Base-by-base conservation (phyloP, 2,888 invertebrate genomes). In the Disparrhopalites patrizii region DNA sequence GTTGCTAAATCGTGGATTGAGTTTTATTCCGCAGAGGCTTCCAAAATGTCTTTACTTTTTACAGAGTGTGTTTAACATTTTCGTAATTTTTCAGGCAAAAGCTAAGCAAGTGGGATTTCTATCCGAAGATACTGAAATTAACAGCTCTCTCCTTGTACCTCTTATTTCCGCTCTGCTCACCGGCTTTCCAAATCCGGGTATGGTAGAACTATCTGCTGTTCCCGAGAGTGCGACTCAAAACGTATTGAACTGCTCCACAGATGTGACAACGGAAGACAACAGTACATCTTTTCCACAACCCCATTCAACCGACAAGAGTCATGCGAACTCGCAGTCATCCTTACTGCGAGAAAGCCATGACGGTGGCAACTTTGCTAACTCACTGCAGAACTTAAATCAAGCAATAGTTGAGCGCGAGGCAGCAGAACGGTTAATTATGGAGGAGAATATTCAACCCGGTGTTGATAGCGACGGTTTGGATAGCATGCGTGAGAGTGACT, bases 381-480 rank as follows among this genome's bases (percentile, higher is more conserved):
- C 74, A 3, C 52, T 74, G 4, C 70, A 71, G 54, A 71, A 68
- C 58, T 67, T 74, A 43, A 74, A 72, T 51, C 71, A 74, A 68
- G 74, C 74, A 20, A 74, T 74, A 55, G 47, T 72, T 55, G 73
- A 74, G 10, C 66, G 74, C 10, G 72, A 74, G 55, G 72, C 68
- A n/a, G 74, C 74, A 23, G 74, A 74, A 40, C 66, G 64, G 27
- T 28, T 66, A 0, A 67, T 66, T 7, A 51, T 70, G 5, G 71
- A 73, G 31, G 66, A 57, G 31, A 69, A 68, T 30, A 10, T 47
- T 20, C 23, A 43, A 18, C 30, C 36, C 51, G 66, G 30, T 55
- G 57, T 28, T 54, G 66, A 36, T 30, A 40, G 51, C 23, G 60
- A 60, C 30, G 61, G 66, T 13, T 27, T 61, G 7, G 50, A 50